Base-by-base conservation (phyloP, 2,797 vertebrate genomes). In the Lepus townsendii region DNA sequence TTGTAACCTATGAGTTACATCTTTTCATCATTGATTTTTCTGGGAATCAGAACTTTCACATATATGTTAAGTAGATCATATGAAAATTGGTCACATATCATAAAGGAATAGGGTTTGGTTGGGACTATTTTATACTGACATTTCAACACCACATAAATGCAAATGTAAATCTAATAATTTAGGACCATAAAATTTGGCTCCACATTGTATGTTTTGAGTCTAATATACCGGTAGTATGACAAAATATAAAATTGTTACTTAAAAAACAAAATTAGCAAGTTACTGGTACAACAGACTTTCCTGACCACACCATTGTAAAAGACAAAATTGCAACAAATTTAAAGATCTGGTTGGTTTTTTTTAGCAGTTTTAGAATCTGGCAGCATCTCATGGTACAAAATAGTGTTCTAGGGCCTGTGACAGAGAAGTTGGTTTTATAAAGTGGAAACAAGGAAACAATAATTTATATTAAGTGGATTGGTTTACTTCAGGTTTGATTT, bases 161-260 rank as follows among this genome's bases (percentile, higher is more conserved):
- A 66, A 84, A 24, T 72, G 11, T 91, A 78, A 78, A 57, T 50
- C 32, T 63, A 75, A 86, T 83, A 88, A 90, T 94, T 60, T 78
- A 60, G 30, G 68, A 12, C 42, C 20, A 32, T 89, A 54, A 68
- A 83, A 52, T 78, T 71, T 79, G 42, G 8, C 19, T 94, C 14
- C 14, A 30, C 19, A 16, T 76, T 86, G 1, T 50, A 26, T 86
- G 50, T 69, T 92, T 94, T 83, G n/a, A 91, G 3, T 82, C 13
- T 78, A 78, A 86, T 50, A 65, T 0, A 91, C 5, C 62, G 35
- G 20, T 11, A 50, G 19, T 27, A 68, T 27, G 57, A 76, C 20
- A 66, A 92, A 76, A 62, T 77, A n/a, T 32, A 42, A 54, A 91
- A 82, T 86, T 92, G 24, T 22, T 65, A 1, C 77, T 88, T 80